Conservation (phyloP, 2,888 invertebrate species). For the Acronicta psi region DNA sequence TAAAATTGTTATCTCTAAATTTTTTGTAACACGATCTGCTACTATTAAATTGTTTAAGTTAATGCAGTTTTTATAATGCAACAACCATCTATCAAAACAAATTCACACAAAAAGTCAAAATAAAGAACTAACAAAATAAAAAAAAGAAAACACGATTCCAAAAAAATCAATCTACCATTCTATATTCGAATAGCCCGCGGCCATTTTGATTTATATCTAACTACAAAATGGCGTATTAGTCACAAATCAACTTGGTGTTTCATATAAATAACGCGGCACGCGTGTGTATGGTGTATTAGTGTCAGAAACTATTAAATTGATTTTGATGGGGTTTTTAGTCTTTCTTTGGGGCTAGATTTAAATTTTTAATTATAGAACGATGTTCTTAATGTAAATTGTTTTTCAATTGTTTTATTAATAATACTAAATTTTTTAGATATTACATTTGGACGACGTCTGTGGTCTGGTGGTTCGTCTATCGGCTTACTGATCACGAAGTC, state of each 20-base stretch:
- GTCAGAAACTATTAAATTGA: constrained; percentile 37
- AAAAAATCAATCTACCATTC: constrained; percentile 57
- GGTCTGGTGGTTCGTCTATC: too few species aligned
- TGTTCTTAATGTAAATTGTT: too few species aligned
- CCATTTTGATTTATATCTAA: constrained; percentile 62
- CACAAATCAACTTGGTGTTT: constrained; percentile 38
- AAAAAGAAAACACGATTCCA: constrained; percentile 34
- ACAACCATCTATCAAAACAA: constrained; percentile 10
- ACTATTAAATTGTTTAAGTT: too few species aligned
- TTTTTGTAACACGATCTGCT: too few species aligned
- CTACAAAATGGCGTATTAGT: constrained; percentile 57
- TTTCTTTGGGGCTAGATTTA: neutral
- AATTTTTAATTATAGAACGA: neutral
- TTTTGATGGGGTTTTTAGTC: constrained; percentile 36
- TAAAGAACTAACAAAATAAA: constrained; percentile 42
- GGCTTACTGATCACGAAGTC: too few species aligned
- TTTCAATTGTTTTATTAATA: too few species aligned
- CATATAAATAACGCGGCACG: constrained; percentile 40
- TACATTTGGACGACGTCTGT: too few species aligned
- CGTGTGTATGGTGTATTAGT: constrained; percentile 37
- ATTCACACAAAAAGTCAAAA: constrained; percentile 30
- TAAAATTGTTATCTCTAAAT: too few species aligned
- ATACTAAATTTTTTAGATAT: too few species aligned
- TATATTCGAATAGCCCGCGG: constrained; percentile 52
- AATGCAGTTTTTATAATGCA: too few species aligned